Evolutionary conservation across 2,113 vertebrate species (phyloP).

Genomic region (Mesitornis unicolor): DNA sequence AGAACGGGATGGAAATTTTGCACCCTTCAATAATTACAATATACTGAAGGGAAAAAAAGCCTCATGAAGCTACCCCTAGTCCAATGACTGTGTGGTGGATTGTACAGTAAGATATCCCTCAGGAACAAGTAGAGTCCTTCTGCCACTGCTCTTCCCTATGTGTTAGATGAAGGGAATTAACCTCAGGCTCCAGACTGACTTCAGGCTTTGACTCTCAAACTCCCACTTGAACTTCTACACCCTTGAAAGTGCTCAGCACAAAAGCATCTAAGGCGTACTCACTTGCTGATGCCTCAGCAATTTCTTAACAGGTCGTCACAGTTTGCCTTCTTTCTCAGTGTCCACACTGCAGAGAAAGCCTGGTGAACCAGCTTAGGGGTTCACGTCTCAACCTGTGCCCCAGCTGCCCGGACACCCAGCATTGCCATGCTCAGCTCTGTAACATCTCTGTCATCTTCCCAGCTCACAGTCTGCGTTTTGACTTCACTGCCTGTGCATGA

Average conservation of each 20-base stretch:
- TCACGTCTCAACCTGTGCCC: neutral
- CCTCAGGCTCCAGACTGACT: neutral
- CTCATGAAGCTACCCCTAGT: neutral
- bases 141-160: neutral
- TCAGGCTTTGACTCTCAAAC: neutral
- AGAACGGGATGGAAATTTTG: neutral
- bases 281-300: neutral
- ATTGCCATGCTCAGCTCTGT: neutral
- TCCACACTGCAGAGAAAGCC: neutral
- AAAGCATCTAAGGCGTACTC: neutral
- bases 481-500: neutral
- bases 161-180: neutral
- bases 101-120: no score
- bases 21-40: neutral
- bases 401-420: accelerated
- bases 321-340: neutral
- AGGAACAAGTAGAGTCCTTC: neutral
- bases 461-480: neutral
- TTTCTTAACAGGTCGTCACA: neutral
- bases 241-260: accelerated
- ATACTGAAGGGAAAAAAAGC: neutral
- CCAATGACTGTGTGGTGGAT: neutral
- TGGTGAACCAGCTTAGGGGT: neutral
- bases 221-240: neutral
- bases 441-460: neutral